Conservation (phyloP, 2,797 vertebrate genomes). For the Cossypha polioptera region DNA sequence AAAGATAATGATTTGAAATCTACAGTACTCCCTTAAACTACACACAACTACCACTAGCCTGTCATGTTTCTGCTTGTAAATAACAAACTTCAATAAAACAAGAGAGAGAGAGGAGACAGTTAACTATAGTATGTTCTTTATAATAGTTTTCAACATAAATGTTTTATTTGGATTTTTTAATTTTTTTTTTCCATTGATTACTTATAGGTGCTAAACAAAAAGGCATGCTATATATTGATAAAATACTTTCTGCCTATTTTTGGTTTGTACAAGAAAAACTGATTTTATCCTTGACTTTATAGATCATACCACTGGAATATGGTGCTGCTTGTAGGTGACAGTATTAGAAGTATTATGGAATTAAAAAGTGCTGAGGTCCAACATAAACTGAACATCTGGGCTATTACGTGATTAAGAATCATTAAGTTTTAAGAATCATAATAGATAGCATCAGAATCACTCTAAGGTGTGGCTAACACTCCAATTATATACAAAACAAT, state of each 20-base stretch:
- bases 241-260: neutral
- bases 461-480: neutral
- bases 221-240: neutral
- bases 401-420: neutral
- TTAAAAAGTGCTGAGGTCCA: neutral
- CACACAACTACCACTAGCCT: neutral
- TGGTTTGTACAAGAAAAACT: neutral
- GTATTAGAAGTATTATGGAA: neutral
- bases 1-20: neutral
- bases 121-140: neutral
- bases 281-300: neutral
- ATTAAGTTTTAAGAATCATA: neutral
- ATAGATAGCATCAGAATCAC: neutral
- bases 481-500: neutral
- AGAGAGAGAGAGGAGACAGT: neutral
- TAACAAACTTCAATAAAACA: neutral
- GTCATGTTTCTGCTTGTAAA: neutral
- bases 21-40: neutral
- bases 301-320: neutral
- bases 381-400: neutral
- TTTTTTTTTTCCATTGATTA: neutral
- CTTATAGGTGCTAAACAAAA: neutral
- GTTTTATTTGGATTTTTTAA: neutral
- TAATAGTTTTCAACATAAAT: neutral
- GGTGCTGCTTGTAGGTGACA: neutral